Evolutionary conservation across 2,113 vertebrate genomes (phyloP).

Genomic region (Mormoops blainvillei): DNA sequence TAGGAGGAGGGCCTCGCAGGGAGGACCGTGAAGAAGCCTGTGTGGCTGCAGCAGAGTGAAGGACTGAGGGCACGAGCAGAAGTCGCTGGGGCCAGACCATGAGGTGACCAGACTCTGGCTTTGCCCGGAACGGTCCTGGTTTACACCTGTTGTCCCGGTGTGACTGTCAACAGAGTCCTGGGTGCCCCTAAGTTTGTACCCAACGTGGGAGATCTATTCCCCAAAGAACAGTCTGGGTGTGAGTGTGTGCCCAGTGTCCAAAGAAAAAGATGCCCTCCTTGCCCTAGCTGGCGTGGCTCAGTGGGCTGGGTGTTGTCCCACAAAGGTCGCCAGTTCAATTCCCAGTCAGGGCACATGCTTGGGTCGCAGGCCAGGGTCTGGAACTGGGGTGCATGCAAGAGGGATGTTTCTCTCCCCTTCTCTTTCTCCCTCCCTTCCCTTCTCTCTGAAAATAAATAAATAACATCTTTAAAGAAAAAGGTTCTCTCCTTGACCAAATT

Average conservation of each 20-base stretch:
- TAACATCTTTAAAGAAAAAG: background rate
- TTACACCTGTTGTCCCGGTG: background rate
- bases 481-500: background rate
- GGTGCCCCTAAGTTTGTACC: background rate
- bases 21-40: background rate
- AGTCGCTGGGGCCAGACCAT: rapidly evolving
- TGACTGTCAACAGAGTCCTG: too few relatives aligned
- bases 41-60: background rate
- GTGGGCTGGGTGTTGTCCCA: too few relatives aligned
- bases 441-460: too few relatives aligned
- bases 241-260: background rate
- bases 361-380: too few relatives aligned
- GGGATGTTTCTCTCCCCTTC: too few relatives aligned
- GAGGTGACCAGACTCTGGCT: background rate
- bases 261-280: background rate
- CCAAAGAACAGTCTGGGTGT: background rate
- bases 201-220: background rate
- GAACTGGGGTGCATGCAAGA: too few relatives aligned
- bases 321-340: too few relatives aligned
- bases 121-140: background rate
- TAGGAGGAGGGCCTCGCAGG: background rate
- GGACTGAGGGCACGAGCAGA: rapidly evolving
- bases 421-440: too few relatives aligned
- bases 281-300: too few relatives aligned
- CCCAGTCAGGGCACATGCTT: too few relatives aligned